Evolutionary conservation across 2,113 vertebrate genomes (phyloP), one percentile per base, ranked within the genome.

Genomic region (Limanda limanda): DNA sequence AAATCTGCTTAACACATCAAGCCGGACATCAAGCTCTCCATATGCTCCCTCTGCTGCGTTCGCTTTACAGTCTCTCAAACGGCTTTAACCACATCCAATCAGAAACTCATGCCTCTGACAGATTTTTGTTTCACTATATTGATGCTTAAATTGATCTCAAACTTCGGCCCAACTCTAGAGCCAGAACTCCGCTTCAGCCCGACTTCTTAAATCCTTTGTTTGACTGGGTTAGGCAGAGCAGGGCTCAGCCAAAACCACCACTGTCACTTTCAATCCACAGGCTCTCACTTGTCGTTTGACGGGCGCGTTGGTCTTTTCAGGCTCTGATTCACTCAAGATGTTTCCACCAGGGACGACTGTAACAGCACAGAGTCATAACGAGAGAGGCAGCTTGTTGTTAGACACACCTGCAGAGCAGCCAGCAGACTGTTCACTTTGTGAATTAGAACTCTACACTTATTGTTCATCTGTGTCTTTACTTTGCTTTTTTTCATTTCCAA

Each of bases 301-400:
- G 76, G 74, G 76, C 27, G 55, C 80, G 67, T 35, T 31, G 76
- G 58, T 68, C 60, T 74, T 57, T 60, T 74, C 42, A 21, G 62
- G 7, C 71, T 27, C 20, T 80, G 78, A 91, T 86, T 84, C 52
- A 77, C 23, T 90, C 90, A 88, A 89, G 87, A 90, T 92, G 89
- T 88, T 86, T 86, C 66, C 76, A 87, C 57, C 68, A 72, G 1
- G n/a, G 21, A 85, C 51, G 23, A 70, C 42, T 68, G 45, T 51
- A 82, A 70, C 64, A 42, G 56, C 47, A 48, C 66, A 76, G 71
- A 13, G 42, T 24, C 45, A 4, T 77, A 54, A 86, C 80, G 73
- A 74, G 68, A 61, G 23, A 62, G 57, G 70, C 74, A 83, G 83
- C 60, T 60, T 60, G 42, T 81, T 65, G 68, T 81, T 74, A 61